These are phyloP conservation scores for Hydraecia micacea DNA, from an alignment of 2,888 invertebrate genomes.

Conservation along the genomic window DNA sequence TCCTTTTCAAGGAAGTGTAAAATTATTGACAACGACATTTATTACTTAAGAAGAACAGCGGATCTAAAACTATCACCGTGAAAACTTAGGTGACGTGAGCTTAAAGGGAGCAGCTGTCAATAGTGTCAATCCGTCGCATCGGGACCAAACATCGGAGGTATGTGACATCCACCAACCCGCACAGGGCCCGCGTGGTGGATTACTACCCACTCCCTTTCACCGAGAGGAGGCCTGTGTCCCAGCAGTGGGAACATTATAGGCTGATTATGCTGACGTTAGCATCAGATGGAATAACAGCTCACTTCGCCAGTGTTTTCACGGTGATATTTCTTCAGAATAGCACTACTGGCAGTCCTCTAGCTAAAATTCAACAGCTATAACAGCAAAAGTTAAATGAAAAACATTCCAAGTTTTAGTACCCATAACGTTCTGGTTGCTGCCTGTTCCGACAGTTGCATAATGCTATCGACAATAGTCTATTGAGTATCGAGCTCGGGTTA, in stretches of 20 bases:
- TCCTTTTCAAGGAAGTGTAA: neutral
- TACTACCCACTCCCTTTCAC: too few species aligned
- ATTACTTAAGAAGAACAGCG: neutral
- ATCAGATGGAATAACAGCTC: neutral
- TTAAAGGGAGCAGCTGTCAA: neutral
- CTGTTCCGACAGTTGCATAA: slow-evolving; percentile 34
- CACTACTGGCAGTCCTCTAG: neutral
- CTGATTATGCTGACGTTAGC: too few species aligned
- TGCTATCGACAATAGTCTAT: slow-evolving; percentile 61
- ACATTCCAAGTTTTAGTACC: slow-evolving; percentile 20
- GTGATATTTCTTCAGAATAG: neutral
- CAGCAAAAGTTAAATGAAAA: neutral
- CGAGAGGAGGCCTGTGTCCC: too few species aligned
- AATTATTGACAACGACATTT: neutral
- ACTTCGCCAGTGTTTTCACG: neutral
- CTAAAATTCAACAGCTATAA: neutral
- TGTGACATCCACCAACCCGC: too few species aligned
- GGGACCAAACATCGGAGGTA: too few species aligned
- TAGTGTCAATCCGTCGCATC: neutral
- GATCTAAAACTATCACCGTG: neutral
- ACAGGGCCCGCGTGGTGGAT: too few species aligned
- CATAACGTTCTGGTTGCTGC: slow-evolving; percentile 19
- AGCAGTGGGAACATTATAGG: too few species aligned
- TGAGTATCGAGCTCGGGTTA: slow-evolving; percentile 40
- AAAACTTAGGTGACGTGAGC: neutral